Conservation (phyloP, 2,797 vertebrate genomes). For the Mionectes olivaceus region DNA sequence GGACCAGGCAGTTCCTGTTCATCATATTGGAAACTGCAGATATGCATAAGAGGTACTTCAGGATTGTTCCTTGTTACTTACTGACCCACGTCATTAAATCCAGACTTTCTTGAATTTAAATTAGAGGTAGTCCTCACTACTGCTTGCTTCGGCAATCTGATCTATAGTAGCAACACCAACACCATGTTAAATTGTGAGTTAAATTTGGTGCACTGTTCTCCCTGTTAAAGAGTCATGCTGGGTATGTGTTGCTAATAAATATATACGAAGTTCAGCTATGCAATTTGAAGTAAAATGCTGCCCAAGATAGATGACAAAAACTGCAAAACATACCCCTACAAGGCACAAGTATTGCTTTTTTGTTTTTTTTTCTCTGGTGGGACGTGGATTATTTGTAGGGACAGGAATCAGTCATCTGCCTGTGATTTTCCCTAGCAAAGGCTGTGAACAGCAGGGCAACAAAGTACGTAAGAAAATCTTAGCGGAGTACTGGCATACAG, state of each 20-base stretch:
- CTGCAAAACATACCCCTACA: neutral
- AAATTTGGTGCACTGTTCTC: neutral
- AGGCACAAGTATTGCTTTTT: neutral
- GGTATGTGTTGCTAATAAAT: neutral
- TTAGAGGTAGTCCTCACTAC: neutral
- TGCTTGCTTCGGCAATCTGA: neutral
- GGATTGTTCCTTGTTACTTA: neutral
- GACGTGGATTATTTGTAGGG: neutral
- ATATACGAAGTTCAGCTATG: neutral
- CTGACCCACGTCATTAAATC: neutral
- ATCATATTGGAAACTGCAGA: neutral
- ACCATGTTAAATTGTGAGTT: neutral
- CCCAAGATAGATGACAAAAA: neutral
- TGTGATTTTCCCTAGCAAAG: neutral
- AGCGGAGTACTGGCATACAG: neutral
- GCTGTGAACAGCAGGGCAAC: neutral
- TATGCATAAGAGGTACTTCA: neutral
- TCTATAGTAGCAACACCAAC: fast-evolving
- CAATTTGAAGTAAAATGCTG: neutral
- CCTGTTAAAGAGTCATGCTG: neutral
- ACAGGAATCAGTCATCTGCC: neutral
- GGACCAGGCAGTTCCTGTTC: neutral
- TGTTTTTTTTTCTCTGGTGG: neutral
- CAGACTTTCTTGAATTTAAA: neutral
- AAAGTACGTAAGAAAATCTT: neutral